Percentiles rank a stretch among this genome's conserved stretches.
Conservation (phyloP, 2,113 vertebrate species). For the Oncorhynchus clarkii region DNA sequence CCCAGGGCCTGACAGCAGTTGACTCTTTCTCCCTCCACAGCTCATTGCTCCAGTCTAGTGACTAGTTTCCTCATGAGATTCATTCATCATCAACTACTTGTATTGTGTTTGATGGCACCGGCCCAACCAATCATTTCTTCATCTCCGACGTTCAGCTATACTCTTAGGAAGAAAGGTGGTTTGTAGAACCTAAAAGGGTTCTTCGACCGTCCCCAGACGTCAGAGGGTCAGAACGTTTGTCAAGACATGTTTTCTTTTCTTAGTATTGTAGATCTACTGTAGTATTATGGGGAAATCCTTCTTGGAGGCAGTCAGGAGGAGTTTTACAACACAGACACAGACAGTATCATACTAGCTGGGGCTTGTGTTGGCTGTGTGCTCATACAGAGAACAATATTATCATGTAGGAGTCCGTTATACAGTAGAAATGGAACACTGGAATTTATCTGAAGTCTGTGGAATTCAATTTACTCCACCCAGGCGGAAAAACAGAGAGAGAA, state of each 20-base stretch:
- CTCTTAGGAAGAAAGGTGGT: too few species aligned
- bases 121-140: neutral
- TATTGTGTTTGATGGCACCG: neutral
- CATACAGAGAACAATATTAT: neutral
- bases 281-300: neutral
- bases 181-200: too few species aligned
- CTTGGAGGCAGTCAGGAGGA: neutral
- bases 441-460: constrained; percentile 30
- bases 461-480: constrained; percentile 42
- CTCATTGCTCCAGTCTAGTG: too few species aligned
- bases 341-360: neutral
- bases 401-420: neutral
- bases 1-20: too few species aligned
- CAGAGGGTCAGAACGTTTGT: neutral
- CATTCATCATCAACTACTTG: neutral
- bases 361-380: neutral
- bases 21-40: too few species aligned
- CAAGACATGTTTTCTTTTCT: neutral
- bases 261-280: neutral
- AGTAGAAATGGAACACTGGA: constrained; percentile 20
- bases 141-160: neutral
- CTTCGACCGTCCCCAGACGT: neutral
- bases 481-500: neutral
- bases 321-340: neutral
- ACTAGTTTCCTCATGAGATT: neutral